Evolutionary conservation across 2,797 vertebrate genomes (phyloP).

Genomic region (Peromyscus melanophrys): DNA sequence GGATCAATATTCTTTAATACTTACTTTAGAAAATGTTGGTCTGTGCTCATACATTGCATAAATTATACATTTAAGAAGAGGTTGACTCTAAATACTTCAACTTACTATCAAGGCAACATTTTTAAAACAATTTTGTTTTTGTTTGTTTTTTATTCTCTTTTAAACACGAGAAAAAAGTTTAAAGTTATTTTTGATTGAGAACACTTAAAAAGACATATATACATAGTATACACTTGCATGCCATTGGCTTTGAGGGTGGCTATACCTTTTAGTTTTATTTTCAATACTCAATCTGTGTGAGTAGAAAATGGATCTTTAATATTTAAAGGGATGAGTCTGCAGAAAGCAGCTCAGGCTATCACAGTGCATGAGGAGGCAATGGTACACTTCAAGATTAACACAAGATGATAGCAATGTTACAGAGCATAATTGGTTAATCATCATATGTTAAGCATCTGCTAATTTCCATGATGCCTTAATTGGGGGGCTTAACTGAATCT

Average conservation of each 20-base stretch:
- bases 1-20: slow-evolving; percentile 62
- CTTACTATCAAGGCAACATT: slow-evolving; percentile 65
- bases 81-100: slow-evolving; percentile 62
- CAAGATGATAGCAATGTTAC: background rate
- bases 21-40: slow-evolving; percentile 45
- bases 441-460: background rate
- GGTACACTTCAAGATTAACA: background rate
- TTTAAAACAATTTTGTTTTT: slow-evolving; percentile 48
- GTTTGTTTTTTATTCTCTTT: slow-evolving; percentile 54
- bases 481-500: background rate
- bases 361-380: background rate
- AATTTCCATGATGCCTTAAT: background rate
- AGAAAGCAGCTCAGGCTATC: background rate
- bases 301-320: slow-evolving; percentile 38
- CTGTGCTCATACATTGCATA: slow-evolving; percentile 32
- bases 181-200: slow-evolving; percentile 64
- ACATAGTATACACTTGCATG: background rate
- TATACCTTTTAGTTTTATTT: slow-evolving; percentile 37
- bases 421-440: background rate
- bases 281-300: slow-evolving; percentile 22
- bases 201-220: slow-evolving; percentile 61
- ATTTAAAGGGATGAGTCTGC: slow-evolving; percentile 10
- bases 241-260: slow-evolving; percentile 55
- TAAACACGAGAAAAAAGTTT: slow-evolving; percentile 57
- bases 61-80: slow-evolving; percentile 61